phyloP scores from a whole-genome alignment of 2,113 vertebrate species.

The Amphilophus citrinellus region DNA sequence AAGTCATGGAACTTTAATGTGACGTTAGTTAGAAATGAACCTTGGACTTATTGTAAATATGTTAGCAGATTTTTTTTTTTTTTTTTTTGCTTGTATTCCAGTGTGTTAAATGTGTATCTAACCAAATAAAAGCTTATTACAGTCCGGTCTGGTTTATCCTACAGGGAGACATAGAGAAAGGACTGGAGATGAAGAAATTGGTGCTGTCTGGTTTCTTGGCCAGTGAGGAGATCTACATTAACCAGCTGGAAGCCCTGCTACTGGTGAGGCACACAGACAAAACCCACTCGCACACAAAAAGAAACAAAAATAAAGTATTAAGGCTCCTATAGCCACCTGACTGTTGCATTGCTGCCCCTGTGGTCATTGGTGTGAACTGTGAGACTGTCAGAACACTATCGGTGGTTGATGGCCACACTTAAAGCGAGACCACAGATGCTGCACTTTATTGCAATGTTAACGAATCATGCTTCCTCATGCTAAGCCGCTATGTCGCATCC shows the following conservation, averaged over 20 bases:
- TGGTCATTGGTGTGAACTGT: not conserved
- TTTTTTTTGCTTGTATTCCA: not conserved
- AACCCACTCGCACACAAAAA: not conserved
- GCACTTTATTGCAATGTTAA: conserved; percentile 41
- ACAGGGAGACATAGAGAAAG: conserved; percentile 92
- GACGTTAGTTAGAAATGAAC: not conserved
- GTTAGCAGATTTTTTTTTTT: no score
- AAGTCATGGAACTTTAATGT: not conserved
- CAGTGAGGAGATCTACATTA: conserved; percentile 99
- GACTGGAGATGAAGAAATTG: conserved; percentile 97
- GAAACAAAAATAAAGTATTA: no score
- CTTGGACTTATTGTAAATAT: not conserved
- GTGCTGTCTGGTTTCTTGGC: conserved; percentile 96
- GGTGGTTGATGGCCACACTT: conserved; percentile 15
- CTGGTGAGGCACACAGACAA: conserved; percentile 83
- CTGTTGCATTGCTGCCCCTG: not conserved
- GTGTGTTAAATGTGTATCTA: not conserved
- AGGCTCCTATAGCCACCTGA: not conserved
- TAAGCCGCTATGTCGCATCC: conserved; percentile 36
- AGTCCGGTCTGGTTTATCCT: conserved; percentile 13
- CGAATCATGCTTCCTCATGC: conserved; percentile 19
- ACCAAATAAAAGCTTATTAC: not conserved
- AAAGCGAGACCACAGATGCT: conserved; percentile 18
- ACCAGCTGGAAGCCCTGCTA: conserved; percentile 94
- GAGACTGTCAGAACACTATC: not conserved